These are phyloP conservation scores for Gorsachius magnificus DNA, from an alignment of 2,797 vertebrate genomes.

Conservation along the genomic window DNA sequence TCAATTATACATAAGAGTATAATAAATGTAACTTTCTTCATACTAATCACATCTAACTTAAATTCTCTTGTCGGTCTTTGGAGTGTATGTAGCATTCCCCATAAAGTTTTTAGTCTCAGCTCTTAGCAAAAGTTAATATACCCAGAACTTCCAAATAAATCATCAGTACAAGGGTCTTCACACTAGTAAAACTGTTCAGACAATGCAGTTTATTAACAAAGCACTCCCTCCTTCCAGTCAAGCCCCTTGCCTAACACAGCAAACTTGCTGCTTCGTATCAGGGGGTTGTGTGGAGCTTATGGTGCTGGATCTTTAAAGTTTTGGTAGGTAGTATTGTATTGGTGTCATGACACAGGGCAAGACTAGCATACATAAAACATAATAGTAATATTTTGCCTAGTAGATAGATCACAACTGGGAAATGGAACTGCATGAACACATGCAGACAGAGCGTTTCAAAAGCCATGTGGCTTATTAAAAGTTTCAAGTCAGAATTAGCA, in stretches of 20 bases:
- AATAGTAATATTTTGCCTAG: not conserved
- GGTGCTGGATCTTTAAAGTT: conserved; percentile 36
- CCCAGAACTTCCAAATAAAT: conserved; percentile 79
- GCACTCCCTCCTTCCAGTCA: conserved; percentile 43
- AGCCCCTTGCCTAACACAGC: conserved; percentile 25
- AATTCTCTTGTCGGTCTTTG: conserved; percentile 80
- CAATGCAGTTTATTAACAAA: conserved; percentile 65
- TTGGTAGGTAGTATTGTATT: not conserved
- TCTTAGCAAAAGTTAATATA: conserved; percentile 82
- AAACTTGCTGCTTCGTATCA: conserved; percentile 21
- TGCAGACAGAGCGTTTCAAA: conserved; percentile 22
- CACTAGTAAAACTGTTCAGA: conserved; percentile 70
- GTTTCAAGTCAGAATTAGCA: conserved; percentile 39
- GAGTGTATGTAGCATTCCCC: conserved; percentile 77
- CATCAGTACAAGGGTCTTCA: conserved; percentile 64
- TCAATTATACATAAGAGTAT: conserved; percentile 84
- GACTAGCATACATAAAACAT: not conserved
- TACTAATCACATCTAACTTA: conserved; percentile 84
- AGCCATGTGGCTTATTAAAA: conserved; percentile 29
- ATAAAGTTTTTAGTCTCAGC: conserved; percentile 81
- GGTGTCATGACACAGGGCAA: conserved; percentile 4
- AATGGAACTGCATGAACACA: not conserved
- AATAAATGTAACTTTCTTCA: conserved; percentile 85
- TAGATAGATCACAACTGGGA: not conserved
- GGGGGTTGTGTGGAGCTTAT: conserved; percentile 23